Base-by-base conservation (phyloP, 2,888 invertebrate genomes). In the Rutpela maculata region DNA sequence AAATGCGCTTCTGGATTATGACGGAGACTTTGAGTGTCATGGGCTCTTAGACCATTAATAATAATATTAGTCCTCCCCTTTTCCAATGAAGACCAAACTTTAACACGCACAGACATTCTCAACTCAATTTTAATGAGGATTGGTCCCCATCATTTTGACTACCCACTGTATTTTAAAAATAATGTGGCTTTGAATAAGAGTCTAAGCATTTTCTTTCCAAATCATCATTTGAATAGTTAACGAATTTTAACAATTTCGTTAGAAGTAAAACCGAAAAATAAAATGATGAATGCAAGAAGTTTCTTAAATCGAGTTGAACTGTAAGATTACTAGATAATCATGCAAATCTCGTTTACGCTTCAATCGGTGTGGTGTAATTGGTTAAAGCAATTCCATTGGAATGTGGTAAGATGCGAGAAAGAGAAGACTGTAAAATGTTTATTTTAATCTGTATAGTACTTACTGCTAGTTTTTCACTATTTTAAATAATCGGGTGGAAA, bases 251-350 rank as follows among this genome's bases (percentile, higher is more conserved):
- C 43, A 43, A 43, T 0, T 50, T 50, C 6, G n/a, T 50, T 15
- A 50, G n/a, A n/a, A 50, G 50, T n/a, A 50, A 50, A 15, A 6
- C 50, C 7, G 50, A n/a, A 50, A 50, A 50, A 50, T n/a, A 50
- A 1, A n/a, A 50, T n/a, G 50, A 50, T n/a, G 50, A n/a, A 50
- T 50, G 50, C 50, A 50, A 50, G 50, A 50, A 50, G 15, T 50
- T 50, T 50, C 50, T 50, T 7, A n/a, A 50, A 50, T 50, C 50
- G 50, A 50, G 50, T n/a, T 50, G 50, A 50, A 50, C 50, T n/a
- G n/a, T n/a, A 6, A 3, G n/a, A n/a, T 50, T 43, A 43, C 12
- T 12, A 50, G 50, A 50, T n/a, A 50, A 50, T 50, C 15, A 50
- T 50, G 50, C n/a, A 50, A 50, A 50, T 50, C 50, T 50, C 50